Base-by-base conservation (phyloP, 2,888 invertebrate genomes). In the Plebejus anna region DNA sequence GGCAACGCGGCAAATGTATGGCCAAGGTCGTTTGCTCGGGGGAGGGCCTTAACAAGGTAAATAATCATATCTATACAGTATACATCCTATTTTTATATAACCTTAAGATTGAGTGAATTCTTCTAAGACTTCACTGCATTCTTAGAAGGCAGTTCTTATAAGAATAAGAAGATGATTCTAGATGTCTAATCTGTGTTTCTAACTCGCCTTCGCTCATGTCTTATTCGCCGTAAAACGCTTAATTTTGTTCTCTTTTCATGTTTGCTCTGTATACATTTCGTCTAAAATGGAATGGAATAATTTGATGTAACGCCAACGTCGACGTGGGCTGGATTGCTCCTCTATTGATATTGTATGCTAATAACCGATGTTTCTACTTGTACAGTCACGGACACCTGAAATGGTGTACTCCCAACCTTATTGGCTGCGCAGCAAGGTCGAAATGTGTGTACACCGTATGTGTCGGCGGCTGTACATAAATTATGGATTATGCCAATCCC, bases 231-330 rank as follows among this genome's bases (percentile, higher is more conserved):
- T 81, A 82, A 88, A 88, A 89, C 88, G 88, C 90, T 90, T 92
- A 90, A 92, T 91, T 91, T 91, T 88, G 90, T 90, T 91, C 92
- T 90, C 90, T 91, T 91, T 91, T 90, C 91, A 92, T 92, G 92
- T 92, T 92, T 90, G 90, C 88, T 92, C 90, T 89, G 91, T 91
- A 90, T 90, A 92, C 89, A 90, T 91, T 90, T 88, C 90, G 89
- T 89, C 89, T 91, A 91, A 90, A 92, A 90, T 89, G 89, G 87
- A 89, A 90, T 88, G 89, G 90, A 90, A 91, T 90, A 90, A 91
- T 90, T 90, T 88, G 87, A 87, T 85, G 89, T 87, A 86, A 87
- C 84, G 86, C 86, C 83, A 87, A 82, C 86, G 85, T 87, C 83
- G 90, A 86, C 89, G 88, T 87, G 89, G 81, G 83, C 77, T 70